Evolutionary conservation across 2,888 invertebrate genomes (phyloP).

Genomic region (Clanis bilineata): DNA sequence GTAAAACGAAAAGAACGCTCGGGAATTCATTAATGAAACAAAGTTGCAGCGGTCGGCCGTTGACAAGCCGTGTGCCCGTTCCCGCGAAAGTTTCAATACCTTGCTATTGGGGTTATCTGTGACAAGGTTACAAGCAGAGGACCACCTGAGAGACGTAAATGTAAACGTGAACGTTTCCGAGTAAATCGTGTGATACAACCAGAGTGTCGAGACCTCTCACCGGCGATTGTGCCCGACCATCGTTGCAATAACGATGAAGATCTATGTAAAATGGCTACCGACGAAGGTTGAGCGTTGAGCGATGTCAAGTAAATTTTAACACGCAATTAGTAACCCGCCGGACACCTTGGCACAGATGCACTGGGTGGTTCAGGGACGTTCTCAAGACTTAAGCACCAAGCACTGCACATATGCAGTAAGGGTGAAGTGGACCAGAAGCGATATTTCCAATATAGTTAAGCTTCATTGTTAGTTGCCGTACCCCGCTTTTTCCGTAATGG

Average conservation of each 20-base stretch:
- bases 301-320: conserved; percentile 79
- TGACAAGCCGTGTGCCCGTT: conserved; percentile 59
- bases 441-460: not conserved
- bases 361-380: conserved; percentile 56
- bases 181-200: conserved; percentile 52
- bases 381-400: not conserved
- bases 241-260: conserved; percentile 36
- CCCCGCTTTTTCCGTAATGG: conserved; percentile 52
- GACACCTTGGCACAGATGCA: conserved; percentile 74
- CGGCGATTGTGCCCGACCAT: conserved; percentile 41
- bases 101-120: conserved; percentile 66
- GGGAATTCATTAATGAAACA: conserved; percentile 61
- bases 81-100: conserved; percentile 68
- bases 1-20: conserved; percentile 37
- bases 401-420: not conserved
- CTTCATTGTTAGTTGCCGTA: not conserved
- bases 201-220: conserved; percentile 39
- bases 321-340: conserved; percentile 73
- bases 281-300: conserved; percentile 73
- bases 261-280: conserved; percentile 47
- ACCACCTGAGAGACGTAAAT: conserved; percentile 70
- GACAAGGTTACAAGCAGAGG: conserved; percentile 71
- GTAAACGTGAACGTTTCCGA: conserved; percentile 63
- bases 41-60: conserved; percentile 43
- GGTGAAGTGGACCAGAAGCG: not conserved